Conservation (phyloP, 2,113 vertebrate species). For the Chaenocephalus aceratus region DNA sequence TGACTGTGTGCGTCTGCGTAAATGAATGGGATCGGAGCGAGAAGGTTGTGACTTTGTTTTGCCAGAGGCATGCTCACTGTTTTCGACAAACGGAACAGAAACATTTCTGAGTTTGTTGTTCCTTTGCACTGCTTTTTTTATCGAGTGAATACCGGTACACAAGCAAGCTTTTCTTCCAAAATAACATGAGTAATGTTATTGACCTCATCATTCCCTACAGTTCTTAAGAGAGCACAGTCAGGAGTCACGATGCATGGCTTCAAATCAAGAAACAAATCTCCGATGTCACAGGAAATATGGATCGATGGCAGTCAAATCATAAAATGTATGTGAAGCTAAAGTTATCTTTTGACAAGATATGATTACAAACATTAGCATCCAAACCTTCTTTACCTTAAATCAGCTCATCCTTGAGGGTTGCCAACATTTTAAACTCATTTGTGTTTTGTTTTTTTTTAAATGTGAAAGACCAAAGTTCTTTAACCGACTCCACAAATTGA, state of each 20-base stretch:
- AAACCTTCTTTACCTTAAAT: constrained; percentile 50
- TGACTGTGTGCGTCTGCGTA: constrained; percentile 44
- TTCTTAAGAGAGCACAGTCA: constrained; percentile 33
- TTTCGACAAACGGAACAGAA: constrained; percentile 66
- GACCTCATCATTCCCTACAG: constrained; percentile 60
- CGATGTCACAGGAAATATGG: constrained; percentile 31
- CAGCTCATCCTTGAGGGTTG: constrained; percentile 51
- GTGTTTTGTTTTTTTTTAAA: constrained; percentile 62
- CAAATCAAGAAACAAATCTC: constrained; percentile 39
- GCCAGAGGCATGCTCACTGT: constrained; percentile 64
- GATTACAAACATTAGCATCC: constrained; percentile 15
- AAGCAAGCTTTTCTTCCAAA: constrained; percentile 72
- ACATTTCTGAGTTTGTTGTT: constrained; percentile 70
- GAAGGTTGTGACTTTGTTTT: constrained; percentile 33
- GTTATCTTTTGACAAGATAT: constrained; percentile 24
- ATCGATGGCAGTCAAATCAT: constrained; percentile 22
- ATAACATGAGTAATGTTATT: constrained; percentile 73
- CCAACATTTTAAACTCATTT: constrained; percentile 67
- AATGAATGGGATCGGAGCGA: constrained; percentile 53
- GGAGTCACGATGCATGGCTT: constrained; percentile 46
- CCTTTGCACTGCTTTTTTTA: constrained; percentile 75
- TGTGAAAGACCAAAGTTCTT: constrained; percentile 82
- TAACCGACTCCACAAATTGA: constrained; percentile 58
- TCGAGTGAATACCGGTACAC: constrained; percentile 63
- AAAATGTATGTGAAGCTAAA: constrained; percentile 18